Evolutionary conservation across 2,888 invertebrate species (phyloP), one percentile per base, ranked within the genome.

Genomic region (Orthosia gracilis): DNA sequence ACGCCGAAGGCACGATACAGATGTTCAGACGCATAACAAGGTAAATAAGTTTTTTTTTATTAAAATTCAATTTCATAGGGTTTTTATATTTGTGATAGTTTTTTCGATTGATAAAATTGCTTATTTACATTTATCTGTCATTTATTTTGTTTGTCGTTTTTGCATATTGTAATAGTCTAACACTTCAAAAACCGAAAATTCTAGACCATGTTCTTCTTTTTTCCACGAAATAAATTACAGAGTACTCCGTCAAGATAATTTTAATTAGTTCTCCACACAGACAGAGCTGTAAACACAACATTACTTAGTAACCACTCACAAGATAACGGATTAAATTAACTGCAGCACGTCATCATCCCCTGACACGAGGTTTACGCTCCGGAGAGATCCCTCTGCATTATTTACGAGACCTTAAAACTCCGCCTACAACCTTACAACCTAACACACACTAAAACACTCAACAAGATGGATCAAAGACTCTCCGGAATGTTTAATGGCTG

Each of bases 381-480:
- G 47, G 71, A 82, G 78, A 66, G 77, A 73, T 68, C 52, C 59
- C 58, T 62, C 63, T 86, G 70, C 78, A 85, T 86, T 80, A 86
- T 86, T 86, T 80, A 86, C 78, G 78, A 85, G 63, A 65, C 55
- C 69, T 63, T 69, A 69, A 80, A 80, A 67, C 76, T 65, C 70
- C 70, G 52, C 75, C 77, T 66, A 73, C 50, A 23, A 66, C 13
- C 40, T 72, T 63, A 83, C 71, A 77, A 59, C 70, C 65, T 76
- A 65, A 79, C 78, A 82, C 73, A 75, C 63, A 76, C 72, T 76
- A 62, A 80, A 78, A 76, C 63, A 55, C 50, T 72, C 69, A 57
- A 72, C 59, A 84, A 85, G 18, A 69, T 57, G 61, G 57, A 74
- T 70, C 61, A 78, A 75, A n/a, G 26, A 61, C 58, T 69, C 64